These are phyloP conservation scores for Fragum whitleyi DNA, from an alignment of 2,888 invertebrate species.

Conservation along the genomic window DNA sequence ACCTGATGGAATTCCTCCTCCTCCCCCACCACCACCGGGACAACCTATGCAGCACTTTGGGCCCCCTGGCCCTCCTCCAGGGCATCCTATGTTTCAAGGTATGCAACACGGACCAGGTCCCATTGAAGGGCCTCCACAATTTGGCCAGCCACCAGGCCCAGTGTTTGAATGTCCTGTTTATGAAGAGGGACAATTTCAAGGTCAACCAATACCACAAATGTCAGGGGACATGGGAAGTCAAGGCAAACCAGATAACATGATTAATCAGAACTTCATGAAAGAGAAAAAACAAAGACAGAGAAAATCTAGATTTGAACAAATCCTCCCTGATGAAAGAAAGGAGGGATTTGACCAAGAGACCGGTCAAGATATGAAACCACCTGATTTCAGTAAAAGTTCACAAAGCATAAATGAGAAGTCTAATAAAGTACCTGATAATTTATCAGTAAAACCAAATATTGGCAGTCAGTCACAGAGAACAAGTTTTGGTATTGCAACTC, in stretches of 20 bases:
- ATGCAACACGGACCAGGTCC: conserved; percentile 15
- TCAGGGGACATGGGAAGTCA: neutral
- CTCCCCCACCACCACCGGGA: conserved; percentile 11
- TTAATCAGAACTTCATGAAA: neutral
- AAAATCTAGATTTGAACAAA: conserved; percentile 20
- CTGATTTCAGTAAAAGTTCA: neutral
- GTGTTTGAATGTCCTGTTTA: neutral
- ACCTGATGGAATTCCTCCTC: conserved; percentile 36
- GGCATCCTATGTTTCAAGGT: conserved; percentile 16
- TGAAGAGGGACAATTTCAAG: neutral
- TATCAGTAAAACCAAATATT: neutral
- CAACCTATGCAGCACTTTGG: conserved; percentile 27
- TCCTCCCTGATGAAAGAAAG: neutral
- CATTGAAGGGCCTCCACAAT: neutral
- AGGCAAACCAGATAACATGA: neutral
- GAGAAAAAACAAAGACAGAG: neutral
- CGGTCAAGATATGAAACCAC: neutral
- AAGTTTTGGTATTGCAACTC: conserved; percentile 19
- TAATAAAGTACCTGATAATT: neutral
- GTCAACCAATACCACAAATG: neutral
- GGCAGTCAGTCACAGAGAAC: neutral
- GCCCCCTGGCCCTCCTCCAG: conserved; percentile 33
- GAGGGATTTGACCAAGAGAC: neutral
- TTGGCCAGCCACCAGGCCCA: neutral
- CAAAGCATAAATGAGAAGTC: too few species aligned